Base-by-base conservation (phyloP, 1,140 invertebrate genomes). In the Drosophila equinoxialis region DNA sequence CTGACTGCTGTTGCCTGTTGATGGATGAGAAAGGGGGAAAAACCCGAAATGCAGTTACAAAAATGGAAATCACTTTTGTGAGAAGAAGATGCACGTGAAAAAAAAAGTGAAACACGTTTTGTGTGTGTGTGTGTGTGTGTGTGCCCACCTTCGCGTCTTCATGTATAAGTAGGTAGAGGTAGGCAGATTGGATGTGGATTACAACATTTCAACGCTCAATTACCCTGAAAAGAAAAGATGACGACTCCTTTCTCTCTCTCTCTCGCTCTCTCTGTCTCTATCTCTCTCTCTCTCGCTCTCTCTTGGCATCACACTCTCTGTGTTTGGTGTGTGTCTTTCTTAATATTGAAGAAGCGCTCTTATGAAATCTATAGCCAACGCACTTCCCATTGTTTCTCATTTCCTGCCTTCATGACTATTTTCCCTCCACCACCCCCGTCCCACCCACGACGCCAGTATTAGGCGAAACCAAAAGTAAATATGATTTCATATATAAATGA, bases 191-290 rank as follows among this genome's bases (percentile, higher is more conserved):
- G 13, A 51, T 51, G 17, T 35, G 20, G 71, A 86, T 86, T 86
- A 86, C 79, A 86, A 86, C 64, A 86, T 86, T 80, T 84, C 76
- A 83, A 79, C 77, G 77, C 76, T 79, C 77, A 79, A 79, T 79
- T 79, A 79, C 76, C 69, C 57, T 17, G 10, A 59, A 77, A 76
- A 70, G 74, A 77, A 30, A 42, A 20, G 39, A 42, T 23, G 61
- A 42, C 35, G 30, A 30, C 30, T 30, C 30, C 30, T 17, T 17
- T 17, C 11, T 37, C 8, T 10, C 20, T 63, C 30, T 17, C 17
- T 42, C 42, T 65, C 35, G n/a, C 26, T 11, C 11, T 42, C 8
- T 10, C 14, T 63, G 14, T 11, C 11, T 42, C 8, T 10, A 13
- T 63, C 17, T 17, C 1, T 1, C 17, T 17, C 17, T 17, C 17